Base-by-base conservation (phyloP, 2,888 invertebrate species). In the Heliconius cydno region DNA sequence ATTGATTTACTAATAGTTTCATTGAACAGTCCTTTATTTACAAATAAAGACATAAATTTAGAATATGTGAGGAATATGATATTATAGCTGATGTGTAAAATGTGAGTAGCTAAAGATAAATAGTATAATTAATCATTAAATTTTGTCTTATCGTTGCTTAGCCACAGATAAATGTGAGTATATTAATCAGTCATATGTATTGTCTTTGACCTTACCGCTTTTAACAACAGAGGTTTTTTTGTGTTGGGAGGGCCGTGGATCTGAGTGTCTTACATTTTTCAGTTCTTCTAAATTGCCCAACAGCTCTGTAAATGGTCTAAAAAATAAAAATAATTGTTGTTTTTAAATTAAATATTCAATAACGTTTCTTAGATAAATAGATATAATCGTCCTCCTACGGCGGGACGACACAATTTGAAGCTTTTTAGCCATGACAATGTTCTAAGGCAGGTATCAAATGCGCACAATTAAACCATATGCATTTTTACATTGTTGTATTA, bases 231-330 rank as follows among this genome's bases (percentile, higher is more conserved):
- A 92, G 57, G 86, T 86, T 83, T 92, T 93, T 82, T 91, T 93
- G 80, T 90, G 91, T 81, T 91, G 89, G 3, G 92, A 90, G 6
- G 90, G 88, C 68, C 91, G 86, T 60, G 94, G 91, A 80, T 92
- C 90, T 82, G 93, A 87, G 82, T 94, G 94, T 60, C 90, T 87
- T 65, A 91, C 88, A 75, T 90, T 90, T 83, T 87, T 91, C 70
- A 98, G 94, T 86, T 97, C 97, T 77, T 97, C 96, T 80, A 98
- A 92, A 84, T 97, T 97, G 9, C 99, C 99, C 85, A 99, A 96
- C 82, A 98, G 96, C 85, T 98, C 97, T 66, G 97, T 96, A 89
- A 99, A 99, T 12, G 96, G 96, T 85, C 97, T 96, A 89, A 46
- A 81, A 80, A 70, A n/a, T 13, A 75, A 68, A 70, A 46, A 25